A percentile compares a stretch with the other conserved stretches of the same genome.
Conservation (phyloP, 2,113 vertebrate species). For the Pelmatolapia mariae region DNA sequence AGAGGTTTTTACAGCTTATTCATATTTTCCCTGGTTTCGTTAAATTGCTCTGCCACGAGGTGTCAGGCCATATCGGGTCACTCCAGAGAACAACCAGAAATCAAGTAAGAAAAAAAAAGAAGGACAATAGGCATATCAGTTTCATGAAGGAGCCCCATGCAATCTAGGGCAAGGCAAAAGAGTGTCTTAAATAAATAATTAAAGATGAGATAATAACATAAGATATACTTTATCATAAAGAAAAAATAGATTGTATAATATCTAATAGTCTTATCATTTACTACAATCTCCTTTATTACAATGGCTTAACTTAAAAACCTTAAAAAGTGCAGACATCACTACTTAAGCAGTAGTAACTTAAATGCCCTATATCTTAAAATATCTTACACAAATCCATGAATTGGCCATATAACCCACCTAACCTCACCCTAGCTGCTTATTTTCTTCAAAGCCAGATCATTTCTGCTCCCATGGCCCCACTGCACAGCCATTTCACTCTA, state of each 20-base stretch:
- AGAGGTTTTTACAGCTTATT: background rate
- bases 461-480: background rate
- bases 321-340: background rate
- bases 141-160: background rate
- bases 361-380: background rate
- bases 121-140: background rate
- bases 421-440: background rate
- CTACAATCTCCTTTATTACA: background rate
- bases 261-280: background rate
- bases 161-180: background rate
- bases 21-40: background rate
- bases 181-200: background rate
- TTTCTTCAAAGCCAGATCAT: background rate
- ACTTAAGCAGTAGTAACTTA: background rate
- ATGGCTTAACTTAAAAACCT: background rate
- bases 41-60: background rate
- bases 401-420: background rate
- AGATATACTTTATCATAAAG: background rate
- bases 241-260: background rate
- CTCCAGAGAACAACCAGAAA: background rate
- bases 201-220: background rate
- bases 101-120: background rate
- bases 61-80: background rate
- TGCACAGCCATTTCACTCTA: background rate
- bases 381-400: background rate